Conservation (phyloP, 2,113 vertebrate genomes). For the Boulengerochromis microlepis region DNA sequence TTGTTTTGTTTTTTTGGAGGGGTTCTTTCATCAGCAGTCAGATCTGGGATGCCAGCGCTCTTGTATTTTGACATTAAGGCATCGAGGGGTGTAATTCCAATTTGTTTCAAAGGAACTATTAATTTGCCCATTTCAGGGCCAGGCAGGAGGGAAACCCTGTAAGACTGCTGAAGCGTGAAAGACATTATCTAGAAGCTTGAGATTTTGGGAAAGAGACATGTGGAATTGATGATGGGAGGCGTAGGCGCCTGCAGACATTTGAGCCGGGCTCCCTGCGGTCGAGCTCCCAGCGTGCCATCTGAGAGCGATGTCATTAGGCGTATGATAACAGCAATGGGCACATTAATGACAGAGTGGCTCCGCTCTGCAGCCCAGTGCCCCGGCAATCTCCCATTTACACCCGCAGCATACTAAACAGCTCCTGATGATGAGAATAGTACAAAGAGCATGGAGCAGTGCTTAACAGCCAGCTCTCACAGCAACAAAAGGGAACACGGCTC, state of each 20-base stretch:
- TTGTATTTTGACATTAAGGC: slow-evolving; percentile 69
- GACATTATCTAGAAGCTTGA: slow-evolving; percentile 85
- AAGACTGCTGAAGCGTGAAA: slow-evolving; percentile 85
- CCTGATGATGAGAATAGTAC: slow-evolving; percentile 25
- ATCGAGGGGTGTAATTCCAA: slow-evolving; percentile 79
- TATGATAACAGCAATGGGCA: slow-evolving; percentile 80
- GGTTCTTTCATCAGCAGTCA: slow-evolving; percentile 39
- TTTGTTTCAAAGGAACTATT: slow-evolving; percentile 90
- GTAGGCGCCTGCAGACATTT: slow-evolving; percentile 77
- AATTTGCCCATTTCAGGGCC: slow-evolving; percentile 88
- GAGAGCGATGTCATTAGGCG: slow-evolving; percentile 83
- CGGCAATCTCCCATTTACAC: slow-evolving; percentile 76
- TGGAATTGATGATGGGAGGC: slow-evolving; percentile 87
- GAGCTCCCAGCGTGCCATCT: slow-evolving; percentile 85
- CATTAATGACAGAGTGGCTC: slow-evolving; percentile 78
- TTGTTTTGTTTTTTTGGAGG: not conserved
- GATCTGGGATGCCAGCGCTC: slow-evolving; percentile 30
- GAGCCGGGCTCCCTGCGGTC: slow-evolving; percentile 81
- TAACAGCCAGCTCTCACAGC: slow-evolving; percentile 10
- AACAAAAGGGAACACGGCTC: not conserved
- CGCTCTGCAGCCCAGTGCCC: slow-evolving; percentile 70
- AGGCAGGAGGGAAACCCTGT: slow-evolving; percentile 83
- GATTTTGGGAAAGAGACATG: slow-evolving; percentile 77
- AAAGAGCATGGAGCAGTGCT: slow-evolving; percentile 18
- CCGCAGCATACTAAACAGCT: slow-evolving; percentile 78